Evolutionary conservation across 92 coral and sea anemone genomes (phyloP).

Genomic region (Palythoa grandis): DNA sequence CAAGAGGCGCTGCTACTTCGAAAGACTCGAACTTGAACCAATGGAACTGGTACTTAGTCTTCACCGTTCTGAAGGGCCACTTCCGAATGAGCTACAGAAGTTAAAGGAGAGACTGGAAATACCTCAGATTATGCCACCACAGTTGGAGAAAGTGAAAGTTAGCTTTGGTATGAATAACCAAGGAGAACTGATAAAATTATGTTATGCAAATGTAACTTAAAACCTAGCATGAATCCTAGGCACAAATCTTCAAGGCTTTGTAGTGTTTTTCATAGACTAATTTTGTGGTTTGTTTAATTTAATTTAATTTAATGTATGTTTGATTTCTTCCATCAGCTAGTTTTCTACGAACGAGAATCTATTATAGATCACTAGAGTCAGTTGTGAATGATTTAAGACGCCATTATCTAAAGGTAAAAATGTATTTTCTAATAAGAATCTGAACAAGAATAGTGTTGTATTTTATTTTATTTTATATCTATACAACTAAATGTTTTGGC

Average conservation of each 20-base stretch:
- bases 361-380: constrained; percentile 73
- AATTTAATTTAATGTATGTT: neutral
- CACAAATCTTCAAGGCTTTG: neutral
- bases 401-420: constrained; percentile 87
- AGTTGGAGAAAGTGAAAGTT: constrained; percentile 81
- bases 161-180: constrained; percentile 69
- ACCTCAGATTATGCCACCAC: constrained; percentile 89
- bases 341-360: constrained; percentile 84
- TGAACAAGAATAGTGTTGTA: neutral
- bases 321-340: constrained; percentile 53
- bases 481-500: neutral
- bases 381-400: constrained; percentile 75
- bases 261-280: neutral
- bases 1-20: constrained; percentile 65
- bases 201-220: too few relatives aligned
- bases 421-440: neutral
- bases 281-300: neutral
- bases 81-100: constrained; percentile 74
- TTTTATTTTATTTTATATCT: neutral
- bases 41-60: constrained; percentile 59
- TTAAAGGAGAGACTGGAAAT: constrained; percentile 76
- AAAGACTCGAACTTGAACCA: constrained; percentile 69
- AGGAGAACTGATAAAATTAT: neutral
- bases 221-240: too few relatives aligned
- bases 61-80: constrained; percentile 65